Evolutionary conservation across 2,113 vertebrate species (phyloP).

Genomic region (Probosciger aterrimus): DNA sequence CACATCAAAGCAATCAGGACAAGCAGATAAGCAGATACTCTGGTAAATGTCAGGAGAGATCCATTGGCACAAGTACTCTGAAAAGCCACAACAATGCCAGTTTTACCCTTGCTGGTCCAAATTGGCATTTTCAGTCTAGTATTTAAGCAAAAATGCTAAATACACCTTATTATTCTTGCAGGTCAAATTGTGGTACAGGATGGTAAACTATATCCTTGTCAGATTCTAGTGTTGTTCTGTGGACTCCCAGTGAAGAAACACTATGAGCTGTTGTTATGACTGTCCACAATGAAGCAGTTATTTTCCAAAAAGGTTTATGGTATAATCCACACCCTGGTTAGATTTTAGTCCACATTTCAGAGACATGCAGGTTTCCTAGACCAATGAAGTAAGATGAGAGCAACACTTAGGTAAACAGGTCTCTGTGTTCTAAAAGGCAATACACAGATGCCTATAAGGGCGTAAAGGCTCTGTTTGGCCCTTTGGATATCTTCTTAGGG

Average conservation of each 20-base stretch:
- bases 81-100: background rate
- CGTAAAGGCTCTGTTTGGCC: background rate
- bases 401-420: background rate
- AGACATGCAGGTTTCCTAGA: fast-evolving
- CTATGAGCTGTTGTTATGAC: background rate
- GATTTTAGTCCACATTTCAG: background rate
- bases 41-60: background rate
- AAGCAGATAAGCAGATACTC: background rate
- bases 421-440: background rate
- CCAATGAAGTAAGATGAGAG: background rate
- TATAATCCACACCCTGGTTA: background rate
- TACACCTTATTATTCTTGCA: background rate
- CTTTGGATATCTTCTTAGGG: background rate
- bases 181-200: background rate
- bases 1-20: background rate
- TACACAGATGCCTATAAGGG: fast-evolving
- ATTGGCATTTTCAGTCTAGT: background rate
- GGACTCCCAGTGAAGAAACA: background rate
- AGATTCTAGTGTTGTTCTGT: background rate
- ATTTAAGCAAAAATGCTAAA: background rate
- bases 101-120: background rate
- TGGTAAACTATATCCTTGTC: background rate
- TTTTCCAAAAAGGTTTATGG: background rate
- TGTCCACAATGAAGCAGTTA: background rate
- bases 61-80: background rate